Percentiles rank a stretch among this genome's conserved stretches.
phyloP scores from a whole-genome alignment of 2,113 vertebrate species.

The Stigmatopora argus region DNA sequence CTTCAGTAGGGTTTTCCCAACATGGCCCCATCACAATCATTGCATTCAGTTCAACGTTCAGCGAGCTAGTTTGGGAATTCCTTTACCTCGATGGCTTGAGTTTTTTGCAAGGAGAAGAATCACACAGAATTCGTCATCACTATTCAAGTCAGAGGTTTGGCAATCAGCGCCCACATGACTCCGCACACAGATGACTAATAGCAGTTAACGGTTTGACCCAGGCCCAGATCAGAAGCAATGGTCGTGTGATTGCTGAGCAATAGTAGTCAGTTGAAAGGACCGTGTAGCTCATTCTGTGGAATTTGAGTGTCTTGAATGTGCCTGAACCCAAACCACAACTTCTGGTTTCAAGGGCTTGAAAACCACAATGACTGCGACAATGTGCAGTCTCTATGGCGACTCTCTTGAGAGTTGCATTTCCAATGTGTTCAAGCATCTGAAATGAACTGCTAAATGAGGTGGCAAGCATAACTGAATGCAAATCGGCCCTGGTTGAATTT shows the following conservation, averaged over 20 bases:
- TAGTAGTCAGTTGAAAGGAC: slow-evolving; percentile 17
- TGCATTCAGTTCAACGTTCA: not conserved
- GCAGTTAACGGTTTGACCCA: slow-evolving; percentile 19
- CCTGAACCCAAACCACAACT: slow-evolving; percentile 32
- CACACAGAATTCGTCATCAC: not conserved
- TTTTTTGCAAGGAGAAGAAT: not conserved
- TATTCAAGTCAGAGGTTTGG: not conserved
- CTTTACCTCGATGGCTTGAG: not conserved
- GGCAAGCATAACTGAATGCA: not conserved
- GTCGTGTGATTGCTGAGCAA: slow-evolving; percentile 33
- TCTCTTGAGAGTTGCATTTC: not conserved
- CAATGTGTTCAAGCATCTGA: not conserved
- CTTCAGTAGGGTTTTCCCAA: not conserved
- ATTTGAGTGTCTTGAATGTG: slow-evolving; percentile 8
- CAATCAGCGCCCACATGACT: slow-evolving; percentile 4
- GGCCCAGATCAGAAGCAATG: slow-evolving; percentile 4
- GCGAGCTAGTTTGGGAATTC: not conserved
- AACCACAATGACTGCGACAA: slow-evolving; percentile 48
- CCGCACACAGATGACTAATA: slow-evolving; percentile 10
- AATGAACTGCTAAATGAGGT: not conserved
- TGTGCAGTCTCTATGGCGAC: slow-evolving; percentile 36
- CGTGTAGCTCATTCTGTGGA: not conserved
- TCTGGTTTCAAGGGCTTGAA: slow-evolving; percentile 26
- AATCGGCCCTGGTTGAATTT: not conserved
- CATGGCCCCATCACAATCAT: not conserved